Evolutionary conservation across 1,140 invertebrate genomes (phyloP), one percentile per base, ranked within the genome.

Genomic region (Lerema accius): DNA sequence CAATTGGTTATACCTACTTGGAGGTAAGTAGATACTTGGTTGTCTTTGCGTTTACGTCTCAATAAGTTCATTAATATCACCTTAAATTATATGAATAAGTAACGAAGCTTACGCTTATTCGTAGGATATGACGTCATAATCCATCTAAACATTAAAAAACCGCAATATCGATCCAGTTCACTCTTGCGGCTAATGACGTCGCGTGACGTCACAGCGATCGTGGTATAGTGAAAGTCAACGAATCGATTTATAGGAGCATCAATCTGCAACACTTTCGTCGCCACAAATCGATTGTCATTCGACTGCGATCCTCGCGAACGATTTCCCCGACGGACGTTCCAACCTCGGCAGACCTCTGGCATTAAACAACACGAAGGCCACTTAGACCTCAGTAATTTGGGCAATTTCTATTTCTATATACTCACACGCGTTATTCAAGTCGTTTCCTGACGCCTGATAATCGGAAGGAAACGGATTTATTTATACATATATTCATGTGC

Each of bases 231-330:
- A 85, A 85, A 85, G 82, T 80, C 43, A 49, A 65, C 68, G 66
- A 82, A 77, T 76, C 66, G 71, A 69, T 71, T 58, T 73, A 67
- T 59, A 46, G 50, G 71, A 63, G 65, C 69, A 75, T 76, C 78
- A 73, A 79, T 84, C 75, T 71, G 78, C 71, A 76, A 83, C 79
- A 83, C 82, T 85, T 85, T 85, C 80, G 71, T 80, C 67, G 69
- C 56, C 65, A 65, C 67, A 69, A 82, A 77, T 76, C 73, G 73
- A 82, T 83, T 82, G 77, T 80, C 68, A 83, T 85, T 83, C 79
- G 65, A 67, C 62, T 37, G 19, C 50, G 77, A 71, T 75, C 74
- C 75, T 71, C 62, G 50, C 23, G 37, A 65, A n/a, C n/a, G 74
- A 79, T 80, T 83, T 73, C 68, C 66, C 40, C 35, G 46, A 45